Base-by-base conservation (phyloP, 2,113 vertebrate species). In the Sinocyclocheilus grahami region DNA sequence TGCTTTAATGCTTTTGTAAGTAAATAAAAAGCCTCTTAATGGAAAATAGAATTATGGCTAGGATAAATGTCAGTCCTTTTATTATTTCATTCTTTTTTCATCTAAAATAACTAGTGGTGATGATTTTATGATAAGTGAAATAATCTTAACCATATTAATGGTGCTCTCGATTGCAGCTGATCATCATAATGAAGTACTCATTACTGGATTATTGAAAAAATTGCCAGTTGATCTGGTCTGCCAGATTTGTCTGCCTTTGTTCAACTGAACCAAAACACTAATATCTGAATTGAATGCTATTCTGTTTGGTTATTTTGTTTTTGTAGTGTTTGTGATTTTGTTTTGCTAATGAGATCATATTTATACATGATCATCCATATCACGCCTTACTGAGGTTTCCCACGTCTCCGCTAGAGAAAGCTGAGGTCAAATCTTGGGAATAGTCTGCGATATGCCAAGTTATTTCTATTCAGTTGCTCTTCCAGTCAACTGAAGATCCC, bases 401-500 rank as follows among this genome's bases (percentile, higher is more conserved):
- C 72, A 74, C 76, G 80, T 83, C 69, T 62, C 18, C 60, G 18
- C 81, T 33, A 58, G 10, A 33, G 42, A 74, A 84, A 86, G 53
- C 82, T 24, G 30, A 77, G 75, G 87, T 87, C 58, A 85, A 89
- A 86, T 22, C 75, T 74, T 42, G 33, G 63, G 82, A 71, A 82
- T 69, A 76, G 67, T 20, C 79, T 60, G 78, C 67, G 83, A 80
- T 77, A 42, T 86, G 42, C 51, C 79, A 82, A 85, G 87, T 89
- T 22, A 86, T 87, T 90, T 86, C 30, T 84, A 77, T 86, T 88
- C 83, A 89, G n/a, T 58, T 85, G 82, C 71, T 33, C 85, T 60
- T 83, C 72, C 80, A 58, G 82, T 85, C 91, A 86, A 89, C 84
- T 90, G 55, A 81, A 53, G 85, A 69, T 86, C 46, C 82, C 77